These are phyloP conservation scores for Diadumene lineata DNA, from an alignment of 92 coral and sea anemone genomes.

Conservation along the genomic window DNA sequence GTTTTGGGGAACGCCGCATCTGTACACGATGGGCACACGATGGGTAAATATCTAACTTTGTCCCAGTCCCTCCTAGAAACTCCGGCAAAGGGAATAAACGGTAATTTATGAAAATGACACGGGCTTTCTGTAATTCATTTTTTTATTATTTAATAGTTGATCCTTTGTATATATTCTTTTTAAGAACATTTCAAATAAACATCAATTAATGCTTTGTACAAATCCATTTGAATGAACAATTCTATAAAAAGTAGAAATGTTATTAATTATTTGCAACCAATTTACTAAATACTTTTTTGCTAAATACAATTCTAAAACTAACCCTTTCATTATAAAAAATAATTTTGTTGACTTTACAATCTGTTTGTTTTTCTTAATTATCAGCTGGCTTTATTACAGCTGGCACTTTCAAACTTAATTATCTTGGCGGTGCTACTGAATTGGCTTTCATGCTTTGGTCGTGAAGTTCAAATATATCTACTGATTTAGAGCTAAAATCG, in stretches of 20 bases:
- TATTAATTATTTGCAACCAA: conserved; percentile 3
- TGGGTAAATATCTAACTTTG: too few species aligned
- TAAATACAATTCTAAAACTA: conserved; percentile 27
- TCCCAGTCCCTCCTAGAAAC: too few species aligned
- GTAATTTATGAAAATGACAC: neutral
- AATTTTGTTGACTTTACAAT: neutral
- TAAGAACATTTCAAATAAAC: conserved; percentile 12
- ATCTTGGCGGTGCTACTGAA: conserved; percentile 28
- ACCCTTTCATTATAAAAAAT: conserved; percentile 15
- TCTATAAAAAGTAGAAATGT: conserved; percentile 29
- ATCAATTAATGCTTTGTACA: conserved; percentile 10
- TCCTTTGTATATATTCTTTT: neutral
- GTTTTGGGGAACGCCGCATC: too few species aligned
- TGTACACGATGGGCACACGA: too few species aligned
- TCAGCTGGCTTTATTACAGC: neutral
- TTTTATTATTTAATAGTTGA: conserved; percentile 12
- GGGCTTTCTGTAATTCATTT: neutral
- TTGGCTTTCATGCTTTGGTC: neutral
- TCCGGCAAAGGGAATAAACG: neutral
- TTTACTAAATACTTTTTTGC: neutral
- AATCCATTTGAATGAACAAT: conserved; percentile 16
- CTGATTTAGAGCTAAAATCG: conserved; percentile 8
- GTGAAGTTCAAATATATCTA: conserved; percentile 20
- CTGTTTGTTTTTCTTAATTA: neutral
- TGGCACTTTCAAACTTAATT: conserved; percentile 8